A percentile compares a stretch with the other conserved stretches of the same genome.
These are phyloP conservation scores for Hypselothyrea guttata DNA, from an alignment of 2,888 invertebrate genomes.

Conservation along the genomic window DNA sequence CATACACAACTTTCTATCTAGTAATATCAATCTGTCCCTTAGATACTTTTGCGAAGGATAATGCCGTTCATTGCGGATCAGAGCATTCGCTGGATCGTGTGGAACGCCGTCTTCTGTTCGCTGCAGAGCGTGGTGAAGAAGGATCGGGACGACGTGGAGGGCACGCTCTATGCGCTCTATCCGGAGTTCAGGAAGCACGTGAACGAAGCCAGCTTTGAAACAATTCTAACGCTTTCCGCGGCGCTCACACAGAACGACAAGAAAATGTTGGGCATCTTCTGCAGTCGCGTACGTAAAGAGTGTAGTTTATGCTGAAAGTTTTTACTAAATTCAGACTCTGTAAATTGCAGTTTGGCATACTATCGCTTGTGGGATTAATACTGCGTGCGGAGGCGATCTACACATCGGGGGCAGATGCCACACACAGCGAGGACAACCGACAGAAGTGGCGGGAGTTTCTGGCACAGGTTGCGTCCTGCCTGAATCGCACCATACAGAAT, in stretches of 20 bases:
- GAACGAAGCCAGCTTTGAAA: constrained; percentile 77
- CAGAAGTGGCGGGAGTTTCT: constrained; percentile 80
- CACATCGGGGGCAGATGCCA: constrained; percentile 60
- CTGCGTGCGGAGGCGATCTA: constrained; percentile 80
- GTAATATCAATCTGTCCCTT: constrained; percentile 41
- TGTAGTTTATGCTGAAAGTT: background rate
- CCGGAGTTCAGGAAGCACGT: constrained; percentile 81
- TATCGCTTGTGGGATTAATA: constrained; percentile 80
- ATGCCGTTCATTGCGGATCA: constrained; percentile 83
- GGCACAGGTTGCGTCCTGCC: constrained; percentile 78
- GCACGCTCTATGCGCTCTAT: constrained; percentile 79
- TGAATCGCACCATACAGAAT: constrained; percentile 80
- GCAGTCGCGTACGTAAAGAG: constrained; percentile 79
- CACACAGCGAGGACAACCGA: constrained; percentile 66
- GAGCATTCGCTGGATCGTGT: constrained; percentile 80
- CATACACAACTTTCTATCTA: background rate
- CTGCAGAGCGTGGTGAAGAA: constrained; percentile 81
- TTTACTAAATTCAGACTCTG: background rate
- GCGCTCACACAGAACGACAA: constrained; percentile 79
- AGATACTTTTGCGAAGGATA: constrained; percentile 88
- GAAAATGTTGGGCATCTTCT: constrained; percentile 79
- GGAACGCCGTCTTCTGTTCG: constrained; percentile 80
- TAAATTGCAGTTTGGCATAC: constrained; percentile 80
- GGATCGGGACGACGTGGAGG: constrained; percentile 81
- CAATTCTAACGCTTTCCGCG: constrained; percentile 77